Evolutionary conservation across 2,888 invertebrate species (phyloP), one percentile per base, ranked within the genome.

Genomic region (Cheilosia scutellata): DNA sequence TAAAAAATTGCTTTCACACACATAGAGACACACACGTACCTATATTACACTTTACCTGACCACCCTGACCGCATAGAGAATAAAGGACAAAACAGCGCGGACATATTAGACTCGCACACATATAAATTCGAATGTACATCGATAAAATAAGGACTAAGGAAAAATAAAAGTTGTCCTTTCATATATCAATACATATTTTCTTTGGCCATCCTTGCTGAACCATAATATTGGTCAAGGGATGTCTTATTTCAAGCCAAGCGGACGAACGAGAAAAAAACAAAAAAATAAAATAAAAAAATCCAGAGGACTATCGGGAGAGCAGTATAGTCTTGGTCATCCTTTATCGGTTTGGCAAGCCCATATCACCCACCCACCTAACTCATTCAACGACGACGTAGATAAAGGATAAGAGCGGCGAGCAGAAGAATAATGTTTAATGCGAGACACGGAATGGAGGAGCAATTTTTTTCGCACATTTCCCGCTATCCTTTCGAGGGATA

Each of bases 181-280:
- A 86, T 82, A 76, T 86, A 86, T 86, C 86, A 86, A 86, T 86
- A 86, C 76, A 86, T 86, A 86, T 86, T 86, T 86, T 86, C 86
- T 86, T 86, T 86, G 76, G 76, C 77, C 76, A 82, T 86, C 77
- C 86, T 86, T 82, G 82, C 82, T 86, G 82, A 86, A 86, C 86
- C 86, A 86, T 86, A 86, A 86, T 86, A 86, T 86, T 86, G 86
- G 86, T 82, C 86, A 86, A 82, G 82, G 86, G 86, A 86, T 82
- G 82, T 86, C 86, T 86, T 86, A 80, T 80, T 86, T 82, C 80
- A 84, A 84, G 71, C 65, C 75, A 53, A 71, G 42, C 63, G 37
- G 42, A 66, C 16, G 16, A n/a, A 53, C 49, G 20, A 25, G 4
- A 58, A 62, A 57, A 27, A 66, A 57, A 40, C 9, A 49, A 31